These are phyloP conservation scores for Entomobrya proxima DNA, from an alignment of 2,888 invertebrate genomes.

Conservation along the genomic window DNA sequence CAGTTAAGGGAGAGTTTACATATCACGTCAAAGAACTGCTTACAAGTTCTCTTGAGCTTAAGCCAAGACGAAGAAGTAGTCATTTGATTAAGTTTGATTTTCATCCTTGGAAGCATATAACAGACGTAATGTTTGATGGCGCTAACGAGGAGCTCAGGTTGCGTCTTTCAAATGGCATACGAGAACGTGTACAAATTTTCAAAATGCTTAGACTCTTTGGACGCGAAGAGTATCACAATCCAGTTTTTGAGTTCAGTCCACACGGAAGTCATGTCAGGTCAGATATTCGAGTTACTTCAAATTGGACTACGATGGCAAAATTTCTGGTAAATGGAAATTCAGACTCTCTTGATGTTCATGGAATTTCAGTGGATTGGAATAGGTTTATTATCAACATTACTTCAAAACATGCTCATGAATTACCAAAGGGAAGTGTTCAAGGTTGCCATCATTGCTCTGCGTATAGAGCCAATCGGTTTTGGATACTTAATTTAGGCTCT, in stretches of 20 bases:
- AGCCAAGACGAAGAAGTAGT: not conserved
- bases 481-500: not conserved
- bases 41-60: not conserved
- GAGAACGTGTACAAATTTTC: not conserved
- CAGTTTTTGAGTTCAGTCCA: not conserved
- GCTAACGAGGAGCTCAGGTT: not conserved
- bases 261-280: not conserved
- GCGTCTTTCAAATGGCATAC: not conserved
- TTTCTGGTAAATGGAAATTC: not conserved
- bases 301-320: not conserved
- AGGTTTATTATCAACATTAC: constrained; percentile 24
- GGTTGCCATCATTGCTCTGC: not conserved
- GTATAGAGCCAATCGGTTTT: not conserved
- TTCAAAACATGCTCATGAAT: too few species aligned
- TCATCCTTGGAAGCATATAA: not conserved
- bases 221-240: not conserved
- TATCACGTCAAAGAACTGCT: not conserved
- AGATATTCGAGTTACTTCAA: not conserved
- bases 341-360: not conserved
- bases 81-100: not conserved
- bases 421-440: not conserved
- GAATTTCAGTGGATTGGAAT: constrained; percentile 17
- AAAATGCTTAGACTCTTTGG: not conserved
- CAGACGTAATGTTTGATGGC: not conserved
- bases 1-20: not conserved